Conservation (phyloP, 2,113 vertebrate species). For the Ctenodactylus gundi region DNA sequence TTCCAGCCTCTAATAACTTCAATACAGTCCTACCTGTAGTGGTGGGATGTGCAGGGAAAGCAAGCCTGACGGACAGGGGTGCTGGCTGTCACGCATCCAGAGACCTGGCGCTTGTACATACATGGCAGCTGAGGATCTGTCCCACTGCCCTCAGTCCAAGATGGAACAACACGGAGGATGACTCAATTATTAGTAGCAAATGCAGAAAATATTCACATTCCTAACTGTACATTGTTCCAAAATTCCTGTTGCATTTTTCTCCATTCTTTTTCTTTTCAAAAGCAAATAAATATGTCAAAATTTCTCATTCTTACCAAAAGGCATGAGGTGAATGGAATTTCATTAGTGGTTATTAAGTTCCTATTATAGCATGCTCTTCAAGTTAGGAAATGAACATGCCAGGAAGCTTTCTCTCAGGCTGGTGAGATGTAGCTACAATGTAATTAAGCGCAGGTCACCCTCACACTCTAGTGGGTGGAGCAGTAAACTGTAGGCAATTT, state of each 20-base stretch:
- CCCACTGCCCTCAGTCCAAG: too few species aligned
- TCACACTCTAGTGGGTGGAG: background rate
- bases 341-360: background rate
- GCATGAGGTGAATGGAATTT: background rate
- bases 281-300: background rate
- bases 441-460: slow-evolving; percentile 30
- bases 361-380: background rate
- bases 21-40: background rate
- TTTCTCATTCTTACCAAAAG: background rate
- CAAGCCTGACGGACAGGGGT: background rate
- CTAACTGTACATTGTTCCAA: background rate
- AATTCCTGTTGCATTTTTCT: background rate
- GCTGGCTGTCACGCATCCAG: background rate
- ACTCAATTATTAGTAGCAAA: background rate
- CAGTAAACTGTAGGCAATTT: slow-evolving; percentile 20
- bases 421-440: background rate
- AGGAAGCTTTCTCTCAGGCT: background rate
- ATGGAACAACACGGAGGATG: background rate
- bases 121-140: background rate
- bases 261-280: background rate
- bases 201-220: background rate
- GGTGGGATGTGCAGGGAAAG: rapidly evolving
- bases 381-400: background rate
- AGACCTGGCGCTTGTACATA: background rate
- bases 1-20: background rate